Conservation (phyloP, 2,888 invertebrate genomes). For the Lasioglossum figueresi region DNA sequence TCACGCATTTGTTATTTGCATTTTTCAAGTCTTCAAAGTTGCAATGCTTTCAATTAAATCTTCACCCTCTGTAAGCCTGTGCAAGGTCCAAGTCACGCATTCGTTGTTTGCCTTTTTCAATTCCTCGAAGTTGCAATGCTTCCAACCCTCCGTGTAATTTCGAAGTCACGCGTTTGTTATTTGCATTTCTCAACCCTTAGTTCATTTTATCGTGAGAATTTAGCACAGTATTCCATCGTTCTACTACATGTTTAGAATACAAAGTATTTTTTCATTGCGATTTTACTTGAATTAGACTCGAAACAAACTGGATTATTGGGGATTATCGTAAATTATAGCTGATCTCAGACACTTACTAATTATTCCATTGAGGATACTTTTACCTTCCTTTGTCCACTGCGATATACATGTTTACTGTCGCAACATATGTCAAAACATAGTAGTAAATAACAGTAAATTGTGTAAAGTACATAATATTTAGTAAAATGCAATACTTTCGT, state of each 20-base stretch:
- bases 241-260: background rate
- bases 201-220: background rate
- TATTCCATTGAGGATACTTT: background rate
- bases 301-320: background rate
- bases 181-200: background rate
- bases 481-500: background rate
- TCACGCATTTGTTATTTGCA: background rate
- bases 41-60: background rate
- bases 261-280: background rate
- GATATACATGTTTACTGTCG: background rate
- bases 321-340: background rate
- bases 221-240: background rate
- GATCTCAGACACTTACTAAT: background rate
- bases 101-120: background rate
- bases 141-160: background rate
- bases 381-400: background rate
- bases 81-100: background rate
- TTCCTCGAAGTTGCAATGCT: background rate
- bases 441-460: background rate
- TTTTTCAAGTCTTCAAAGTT: background rate
- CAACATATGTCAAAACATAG: background rate
- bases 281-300: background rate
- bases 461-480: background rate
- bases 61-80: background rate
- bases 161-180: background rate